phyloP scores from a whole-genome alignment of 2,113 vertebrate genomes.

The Plecotus auritus region DNA sequence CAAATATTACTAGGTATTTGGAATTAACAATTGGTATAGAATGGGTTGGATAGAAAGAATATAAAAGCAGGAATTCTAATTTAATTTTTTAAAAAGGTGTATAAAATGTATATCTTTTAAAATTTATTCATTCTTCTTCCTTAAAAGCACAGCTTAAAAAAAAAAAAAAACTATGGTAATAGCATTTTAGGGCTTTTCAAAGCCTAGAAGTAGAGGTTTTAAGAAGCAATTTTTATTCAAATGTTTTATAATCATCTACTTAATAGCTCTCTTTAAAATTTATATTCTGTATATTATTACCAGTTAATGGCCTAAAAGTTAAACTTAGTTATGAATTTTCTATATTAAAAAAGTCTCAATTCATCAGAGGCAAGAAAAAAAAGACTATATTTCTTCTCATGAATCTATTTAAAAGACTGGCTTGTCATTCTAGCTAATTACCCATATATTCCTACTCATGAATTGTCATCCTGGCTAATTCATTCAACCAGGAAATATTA shows the following conservation, averaged over 20 bases:
- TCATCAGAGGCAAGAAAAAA: not conserved
- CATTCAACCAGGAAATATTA: not conserved
- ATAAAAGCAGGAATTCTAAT: not conserved
- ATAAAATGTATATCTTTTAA: not conserved
- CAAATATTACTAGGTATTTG: not conserved
- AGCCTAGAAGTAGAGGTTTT: not conserved
- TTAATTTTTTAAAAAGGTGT: not conserved
- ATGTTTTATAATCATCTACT: not conserved
- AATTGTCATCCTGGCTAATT: not conserved
- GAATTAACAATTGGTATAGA: not conserved
- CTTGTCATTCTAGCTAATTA: not conserved
- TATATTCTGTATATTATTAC: not conserved
- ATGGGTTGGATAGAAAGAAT: not conserved
- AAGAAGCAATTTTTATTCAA: not conserved
- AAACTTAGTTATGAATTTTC: not conserved
- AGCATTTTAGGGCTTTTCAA: not conserved
- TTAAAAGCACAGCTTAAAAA: not conserved
- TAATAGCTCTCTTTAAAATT: not conserved
- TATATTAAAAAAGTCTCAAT: not conserved
- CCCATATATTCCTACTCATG: not conserved
- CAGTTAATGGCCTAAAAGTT: not conserved
- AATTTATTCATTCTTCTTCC: not conserved
- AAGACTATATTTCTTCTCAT: not conserved
- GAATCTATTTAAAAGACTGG: not conserved
- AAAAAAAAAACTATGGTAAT: not conserved